A percentile compares a stretch with the other conserved stretches of the same genome.
Conservation (phyloP, 2,888 invertebrate species). For the Pristionchus arcanus region DNA sequence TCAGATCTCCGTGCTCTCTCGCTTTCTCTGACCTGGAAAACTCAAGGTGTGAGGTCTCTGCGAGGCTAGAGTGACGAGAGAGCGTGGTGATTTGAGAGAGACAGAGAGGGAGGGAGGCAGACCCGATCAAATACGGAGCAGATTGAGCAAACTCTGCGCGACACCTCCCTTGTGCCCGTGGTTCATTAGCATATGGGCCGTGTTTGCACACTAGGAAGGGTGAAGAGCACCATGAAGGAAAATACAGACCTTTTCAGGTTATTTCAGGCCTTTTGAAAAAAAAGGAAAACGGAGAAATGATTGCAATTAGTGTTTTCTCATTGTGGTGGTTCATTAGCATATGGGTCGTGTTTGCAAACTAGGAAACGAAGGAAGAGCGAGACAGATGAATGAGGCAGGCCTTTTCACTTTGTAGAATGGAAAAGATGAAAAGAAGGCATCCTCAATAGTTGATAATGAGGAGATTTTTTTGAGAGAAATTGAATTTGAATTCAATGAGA, state of each 20-base stretch:
- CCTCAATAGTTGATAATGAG: too few species aligned
- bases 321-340: slow-evolving; percentile 9
- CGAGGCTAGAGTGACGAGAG: neutral
- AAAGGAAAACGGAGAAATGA: too few species aligned
- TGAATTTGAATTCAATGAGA: too few species aligned
- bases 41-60: neutral
- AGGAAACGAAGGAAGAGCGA: neutral
- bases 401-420: neutral
- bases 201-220: neutral
- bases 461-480: too few species aligned
- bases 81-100: neutral
- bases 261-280: too few species aligned
- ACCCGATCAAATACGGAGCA: slow-evolving; percentile 1
- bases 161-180: neutral
- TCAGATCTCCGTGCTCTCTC: neutral
- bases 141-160: slow-evolving; percentile 19
- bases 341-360: slow-evolving; percentile 12
- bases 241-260: neutral
- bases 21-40: neutral
- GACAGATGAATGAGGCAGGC: neutral
- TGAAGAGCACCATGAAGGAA: neutral
- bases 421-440: too few species aligned
- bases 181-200: slow-evolving; percentile 35
- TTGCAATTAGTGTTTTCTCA: too few species aligned
- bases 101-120: neutral